Evolutionary conservation across 2,888 invertebrate genomes (phyloP), one percentile per base, ranked within the genome.

Genomic region (Auanema freiburgensis): DNA sequence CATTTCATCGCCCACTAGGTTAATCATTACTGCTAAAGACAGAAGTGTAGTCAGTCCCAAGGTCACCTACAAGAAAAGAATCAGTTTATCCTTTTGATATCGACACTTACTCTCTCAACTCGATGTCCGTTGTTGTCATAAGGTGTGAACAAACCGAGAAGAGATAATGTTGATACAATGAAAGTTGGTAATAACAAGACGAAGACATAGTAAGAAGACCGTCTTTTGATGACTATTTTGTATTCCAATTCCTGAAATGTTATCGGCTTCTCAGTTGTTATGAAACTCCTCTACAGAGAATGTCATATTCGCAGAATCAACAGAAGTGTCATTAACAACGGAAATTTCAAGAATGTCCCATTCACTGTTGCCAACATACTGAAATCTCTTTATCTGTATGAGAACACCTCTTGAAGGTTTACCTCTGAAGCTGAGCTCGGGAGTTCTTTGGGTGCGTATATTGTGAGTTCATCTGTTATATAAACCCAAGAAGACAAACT

Each of bases 1-100:
- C 43, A 63, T 63, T n/a, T 63, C 63, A 25, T 58, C 21, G 8
- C 63, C 63, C 2, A 63, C 63, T 25, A 63, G 54, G 44, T 58
- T 57, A 16, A 63, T 46, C 46, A 63, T 63, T 21, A 63, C 63
- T 0, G 63, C 51, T 14, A 63, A 42, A 1, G 63, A 63, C 3
- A 63, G 54, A 14, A 63, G 59, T 1, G 63, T 63, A 2, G 63
- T 63, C 14, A 63, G 16, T 5, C 63, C 63, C 14, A 63, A 50
- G 5, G 58, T 46, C 14, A 57, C 59, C 58, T 58, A 14, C n/a
- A 55, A 40, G 25, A 5, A 21, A 12, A 12, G 43, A 43, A 43
- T 12, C 11, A 12, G n/a, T n/a, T n/a, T 11, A 43, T 43, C 43
- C 43, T 43, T n/a, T 12, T 43, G 11, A 14, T 6, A 23, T 4